phyloP scores from a whole-genome alignment of 2,113 vertebrate species.

The Cebus imitator region DNA sequence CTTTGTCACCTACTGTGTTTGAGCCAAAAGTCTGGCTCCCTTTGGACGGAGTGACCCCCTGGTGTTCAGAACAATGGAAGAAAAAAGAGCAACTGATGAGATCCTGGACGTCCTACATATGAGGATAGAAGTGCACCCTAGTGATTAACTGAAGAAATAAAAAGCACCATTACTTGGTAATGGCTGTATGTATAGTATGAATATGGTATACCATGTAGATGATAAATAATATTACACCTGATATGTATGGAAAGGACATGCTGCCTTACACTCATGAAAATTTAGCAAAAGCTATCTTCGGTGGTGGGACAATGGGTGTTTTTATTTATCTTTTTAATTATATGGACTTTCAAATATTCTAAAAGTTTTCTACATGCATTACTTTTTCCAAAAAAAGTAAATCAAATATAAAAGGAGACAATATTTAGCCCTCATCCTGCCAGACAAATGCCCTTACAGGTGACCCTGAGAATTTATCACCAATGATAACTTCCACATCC shows the following conservation, averaged over 20 bases:
- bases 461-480: not conserved
- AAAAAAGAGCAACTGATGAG: not conserved
- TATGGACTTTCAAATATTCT: not conserved
- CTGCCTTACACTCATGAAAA: not conserved
- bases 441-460: not conserved
- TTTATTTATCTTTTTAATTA: not conserved
- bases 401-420: not conserved
- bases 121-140: not conserved
- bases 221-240: too few species aligned
- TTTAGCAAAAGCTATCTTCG: not conserved
- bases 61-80: not conserved
- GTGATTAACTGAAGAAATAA: not conserved
- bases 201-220: too few species aligned
- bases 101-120: too few species aligned
- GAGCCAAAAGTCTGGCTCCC: not conserved
- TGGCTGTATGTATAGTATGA: accelerated
- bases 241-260: not conserved
- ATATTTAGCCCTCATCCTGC: not conserved
- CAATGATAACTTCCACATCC: not conserved
- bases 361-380: not conserved
- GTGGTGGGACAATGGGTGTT: not conserved
- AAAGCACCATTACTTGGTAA: not conserved
- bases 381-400: not conserved
- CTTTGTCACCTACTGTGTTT: not conserved
- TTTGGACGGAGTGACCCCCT: not conserved